A percentile compares a stretch with the other conserved stretches of the same genome.
phyloP scores from a whole-genome alignment of 2,113 vertebrate species.

The Bufo bufo region DNA sequence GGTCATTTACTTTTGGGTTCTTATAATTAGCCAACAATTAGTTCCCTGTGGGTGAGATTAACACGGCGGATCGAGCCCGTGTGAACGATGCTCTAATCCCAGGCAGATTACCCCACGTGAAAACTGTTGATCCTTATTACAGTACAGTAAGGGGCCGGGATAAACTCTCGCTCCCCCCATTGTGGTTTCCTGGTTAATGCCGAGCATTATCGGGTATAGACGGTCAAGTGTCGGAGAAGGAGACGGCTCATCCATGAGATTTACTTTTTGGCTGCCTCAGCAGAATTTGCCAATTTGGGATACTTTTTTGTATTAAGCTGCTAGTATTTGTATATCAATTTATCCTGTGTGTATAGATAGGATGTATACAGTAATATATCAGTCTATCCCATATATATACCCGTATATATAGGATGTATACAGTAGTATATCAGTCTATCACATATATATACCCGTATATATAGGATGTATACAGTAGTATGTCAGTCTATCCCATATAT shows the following conservation, averaged over 20 bases:
- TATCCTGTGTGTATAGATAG: no score
- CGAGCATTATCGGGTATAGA: background rate
- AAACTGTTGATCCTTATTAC: conserved; percentile 13
- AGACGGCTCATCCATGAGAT: background rate
- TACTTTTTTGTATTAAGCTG: background rate
- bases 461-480: no score
- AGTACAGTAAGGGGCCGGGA: background rate
- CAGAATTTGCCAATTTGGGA: background rate
- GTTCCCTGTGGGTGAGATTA: conserved; percentile 42
- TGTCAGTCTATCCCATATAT: no score
- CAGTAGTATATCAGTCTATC: no score
- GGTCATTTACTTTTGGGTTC: background rate
- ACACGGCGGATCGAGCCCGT: background rate
- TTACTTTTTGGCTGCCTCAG: background rate
- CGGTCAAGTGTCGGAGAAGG: no score
- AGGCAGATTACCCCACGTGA: conserved; percentile 5
- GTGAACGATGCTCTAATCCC: background rate
- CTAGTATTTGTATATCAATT: no score
- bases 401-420: no score
- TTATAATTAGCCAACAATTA: conserved; percentile 29
- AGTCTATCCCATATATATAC: no score
- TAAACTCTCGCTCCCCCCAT: background rate
- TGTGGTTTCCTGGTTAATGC: background rate
- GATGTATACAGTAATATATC: background rate
- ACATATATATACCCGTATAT: no score